Conservation (phyloP, 2,113 vertebrate species). For the Chloroceryle aenea region DNA sequence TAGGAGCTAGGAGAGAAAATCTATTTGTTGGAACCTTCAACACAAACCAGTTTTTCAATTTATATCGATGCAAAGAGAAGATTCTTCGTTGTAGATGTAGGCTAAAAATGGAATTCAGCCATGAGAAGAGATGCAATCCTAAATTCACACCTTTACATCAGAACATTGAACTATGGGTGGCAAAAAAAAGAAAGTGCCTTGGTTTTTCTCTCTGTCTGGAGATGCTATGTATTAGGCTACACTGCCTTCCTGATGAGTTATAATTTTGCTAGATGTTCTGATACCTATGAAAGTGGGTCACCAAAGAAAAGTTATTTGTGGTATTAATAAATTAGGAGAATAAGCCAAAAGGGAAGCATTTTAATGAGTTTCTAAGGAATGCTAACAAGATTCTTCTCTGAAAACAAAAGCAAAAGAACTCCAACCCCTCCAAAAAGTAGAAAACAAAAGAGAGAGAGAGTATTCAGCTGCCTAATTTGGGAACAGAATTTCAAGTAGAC, state of each 20-base stretch:
- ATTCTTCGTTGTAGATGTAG: not conserved
- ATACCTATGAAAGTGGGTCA: constrained; percentile 69
- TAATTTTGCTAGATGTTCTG: constrained; percentile 49
- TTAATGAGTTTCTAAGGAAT: constrained; percentile 69
- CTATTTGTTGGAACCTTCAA: not conserved
- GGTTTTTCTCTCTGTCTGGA: not conserved
- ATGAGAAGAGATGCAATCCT: not conserved
- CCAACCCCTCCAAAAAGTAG: not conserved
- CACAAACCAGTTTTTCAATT: not conserved
- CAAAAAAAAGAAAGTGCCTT: not conserved
- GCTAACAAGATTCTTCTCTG: constrained; percentile 27
- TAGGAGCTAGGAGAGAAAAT: not conserved
- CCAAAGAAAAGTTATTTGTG: constrained; percentile 62
- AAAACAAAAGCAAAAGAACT: constrained; percentile 33
- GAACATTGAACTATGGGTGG: not conserved
- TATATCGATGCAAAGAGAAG: not conserved
- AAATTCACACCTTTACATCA: constrained; percentile 9
- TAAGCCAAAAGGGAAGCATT: constrained; percentile 70
- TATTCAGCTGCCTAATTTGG: constrained; percentile 12
- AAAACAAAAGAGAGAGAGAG: constrained; percentile 32
- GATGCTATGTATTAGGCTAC: constrained; percentile 16
- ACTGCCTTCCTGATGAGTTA: constrained; percentile 6
- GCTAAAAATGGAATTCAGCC: not conserved
- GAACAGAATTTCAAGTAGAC: constrained; percentile 30
- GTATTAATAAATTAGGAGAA: constrained; percentile 70